phyloP scores from a whole-genome alignment of 2,113 vertebrate genomes.

The Peromyscus leucopus region DNA sequence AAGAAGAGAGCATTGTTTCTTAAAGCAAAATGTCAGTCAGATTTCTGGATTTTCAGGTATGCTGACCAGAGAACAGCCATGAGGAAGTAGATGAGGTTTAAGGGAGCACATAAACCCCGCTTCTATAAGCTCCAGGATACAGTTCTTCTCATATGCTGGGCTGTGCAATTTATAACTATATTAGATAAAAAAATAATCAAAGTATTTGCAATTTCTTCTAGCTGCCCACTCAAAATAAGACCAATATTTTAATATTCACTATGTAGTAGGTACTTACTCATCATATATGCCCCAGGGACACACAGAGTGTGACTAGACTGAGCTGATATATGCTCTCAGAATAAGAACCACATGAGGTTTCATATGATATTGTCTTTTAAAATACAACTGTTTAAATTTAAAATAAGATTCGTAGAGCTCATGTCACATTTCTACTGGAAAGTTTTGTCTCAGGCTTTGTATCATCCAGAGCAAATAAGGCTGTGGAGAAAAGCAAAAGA shows the following conservation, averaged over 20 bases:
- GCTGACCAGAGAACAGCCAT: neutral
- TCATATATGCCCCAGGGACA: no score
- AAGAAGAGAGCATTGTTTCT: neutral
- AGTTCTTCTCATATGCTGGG: neutral
- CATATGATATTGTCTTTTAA: neutral
- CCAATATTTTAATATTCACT: neutral
- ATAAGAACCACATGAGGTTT: neutral
- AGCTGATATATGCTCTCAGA: neutral
- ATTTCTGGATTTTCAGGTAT: neutral
- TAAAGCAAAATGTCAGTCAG: neutral
- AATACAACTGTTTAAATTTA: neutral
- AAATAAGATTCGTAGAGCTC: neutral
- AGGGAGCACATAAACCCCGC: neutral
- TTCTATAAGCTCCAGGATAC: neutral
- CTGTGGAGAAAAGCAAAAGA: neutral
- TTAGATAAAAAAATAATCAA: neutral
- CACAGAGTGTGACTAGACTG: neutral
- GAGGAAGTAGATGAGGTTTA: neutral
- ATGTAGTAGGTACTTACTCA: neutral
- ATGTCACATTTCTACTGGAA: neutral
- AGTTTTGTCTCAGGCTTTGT: neutral
- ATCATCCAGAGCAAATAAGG: rapidly evolving
- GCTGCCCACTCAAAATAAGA: neutral
- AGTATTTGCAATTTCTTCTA: neutral
- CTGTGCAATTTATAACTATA: neutral